Conservation (phyloP, 92 coral and sea anemone genomes). For the Zoanthus solanderi region DNA sequence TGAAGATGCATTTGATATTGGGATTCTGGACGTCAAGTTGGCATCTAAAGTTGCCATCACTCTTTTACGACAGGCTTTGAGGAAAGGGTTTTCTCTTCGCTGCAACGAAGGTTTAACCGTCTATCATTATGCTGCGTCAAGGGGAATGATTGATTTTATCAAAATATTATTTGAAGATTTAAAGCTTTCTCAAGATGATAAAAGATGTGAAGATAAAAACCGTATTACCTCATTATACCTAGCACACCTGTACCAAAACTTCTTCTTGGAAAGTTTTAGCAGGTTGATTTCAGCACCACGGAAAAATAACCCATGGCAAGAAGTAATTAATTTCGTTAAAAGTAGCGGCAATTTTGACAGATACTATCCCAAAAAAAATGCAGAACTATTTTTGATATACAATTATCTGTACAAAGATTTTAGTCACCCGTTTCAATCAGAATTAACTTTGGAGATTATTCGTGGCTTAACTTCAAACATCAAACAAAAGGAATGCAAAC, state of each 20-base stretch:
- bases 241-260: conserved; percentile 1
- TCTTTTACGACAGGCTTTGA: background rate
- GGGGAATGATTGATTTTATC: conserved; percentile 26
- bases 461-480: background rate
- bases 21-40: background rate
- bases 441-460: conserved; percentile 15
- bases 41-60: conserved; percentile 17
- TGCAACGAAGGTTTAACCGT: conserved; percentile 5
- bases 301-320: background rate
- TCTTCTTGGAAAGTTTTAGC: background rate
- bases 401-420: conserved; percentile 11
- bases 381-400: conserved; percentile 18
- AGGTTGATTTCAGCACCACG: background rate
- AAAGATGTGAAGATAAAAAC: conserved; percentile 1
- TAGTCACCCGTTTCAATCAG: background rate
- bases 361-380: background rate
- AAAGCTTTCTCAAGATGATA: background rate
- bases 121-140: conserved; percentile 35
- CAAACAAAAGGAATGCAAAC: background rate
- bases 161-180: background rate
- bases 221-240: conserved; percentile 11
- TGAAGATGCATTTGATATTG: background rate
- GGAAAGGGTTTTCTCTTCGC: background rate
- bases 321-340: background rate
- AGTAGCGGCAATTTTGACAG: background rate